phyloP scores from a whole-genome alignment of 1,140 invertebrate genomes.

The Hylaeus volcanicus region DNA sequence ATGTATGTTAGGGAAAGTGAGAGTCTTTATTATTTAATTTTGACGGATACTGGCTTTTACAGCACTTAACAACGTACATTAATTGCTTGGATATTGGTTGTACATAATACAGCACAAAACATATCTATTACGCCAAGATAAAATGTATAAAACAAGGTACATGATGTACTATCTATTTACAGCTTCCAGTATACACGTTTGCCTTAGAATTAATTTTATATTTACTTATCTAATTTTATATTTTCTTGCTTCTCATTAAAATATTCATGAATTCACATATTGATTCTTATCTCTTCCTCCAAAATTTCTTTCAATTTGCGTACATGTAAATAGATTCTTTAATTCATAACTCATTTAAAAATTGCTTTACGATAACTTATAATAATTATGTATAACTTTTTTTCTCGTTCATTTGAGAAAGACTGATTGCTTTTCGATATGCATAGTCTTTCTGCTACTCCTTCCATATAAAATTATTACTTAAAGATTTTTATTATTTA shows the following conservation, averaged over 20 bases:
- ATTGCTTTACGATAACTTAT: neutral
- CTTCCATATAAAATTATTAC: no score
- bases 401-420: no score
- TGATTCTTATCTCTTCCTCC: conserved; percentile 12
- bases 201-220: conserved; percentile 40
- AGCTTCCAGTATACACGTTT: conserved; percentile 20
- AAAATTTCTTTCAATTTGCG: neutral
- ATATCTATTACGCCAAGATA: conserved; percentile 13
- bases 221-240: conserved; percentile 41
- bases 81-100: conserved; percentile 24
- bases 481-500: neutral
- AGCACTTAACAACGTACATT: neutral
- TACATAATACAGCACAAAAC: conserved; percentile 7
- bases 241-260: conserved; percentile 42
- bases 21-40: conserved; percentile 28
- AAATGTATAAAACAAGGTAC: conserved; percentile 5
- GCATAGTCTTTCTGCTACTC: no score
- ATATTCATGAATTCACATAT: conserved; percentile 8
- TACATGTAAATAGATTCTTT: neutral
- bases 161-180: conserved; percentile 22
- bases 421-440: no score
- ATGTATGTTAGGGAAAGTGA: neutral
- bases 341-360: neutral
- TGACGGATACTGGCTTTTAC: neutral
- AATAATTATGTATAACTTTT: no score